phyloP scores from a whole-genome alignment of 2,113 vertebrate genomes.

The Varanus komodoensis region DNA sequence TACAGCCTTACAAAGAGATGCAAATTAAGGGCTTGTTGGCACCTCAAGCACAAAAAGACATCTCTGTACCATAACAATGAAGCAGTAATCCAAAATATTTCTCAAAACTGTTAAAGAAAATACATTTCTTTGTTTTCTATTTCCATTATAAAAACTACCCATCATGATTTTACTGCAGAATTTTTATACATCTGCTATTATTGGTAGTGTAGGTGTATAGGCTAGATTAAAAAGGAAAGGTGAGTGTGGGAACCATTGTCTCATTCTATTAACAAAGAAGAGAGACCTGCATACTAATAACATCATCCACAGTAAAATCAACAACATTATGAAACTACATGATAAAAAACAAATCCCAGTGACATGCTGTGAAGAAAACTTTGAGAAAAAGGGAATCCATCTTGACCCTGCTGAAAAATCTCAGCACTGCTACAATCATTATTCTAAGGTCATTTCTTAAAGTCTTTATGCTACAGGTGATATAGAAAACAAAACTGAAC shows the following conservation, averaged over 20 bases:
- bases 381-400: slow-evolving; percentile 41
- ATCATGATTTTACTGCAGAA: not conserved
- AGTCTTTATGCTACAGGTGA: not conserved
- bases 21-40: slow-evolving; percentile 7
- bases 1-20: slow-evolving; percentile 38
- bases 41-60: not conserved
- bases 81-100: slow-evolving; percentile 10
- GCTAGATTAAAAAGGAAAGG: slow-evolving; percentile 19
- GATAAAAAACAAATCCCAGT: slow-evolving; percentile 32
- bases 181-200: slow-evolving; percentile 25
- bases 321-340: slow-evolving; percentile 21
- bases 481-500: not conserved
- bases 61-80: not conserved
- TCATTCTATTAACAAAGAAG: slow-evolving; percentile 20
- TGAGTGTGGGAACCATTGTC: slow-evolving; percentile 16
- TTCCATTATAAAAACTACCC: not conserved
- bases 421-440: not conserved
- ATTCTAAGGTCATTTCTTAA: not conserved
- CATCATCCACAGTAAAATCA: slow-evolving; percentile 32
- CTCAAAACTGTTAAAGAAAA: not conserved
- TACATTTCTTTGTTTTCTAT: not conserved
- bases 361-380: slow-evolving; percentile 4
- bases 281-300: slow-evolving; percentile 47
- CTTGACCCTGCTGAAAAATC: slow-evolving; percentile 25
- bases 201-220: not conserved